phyloP scores from a whole-genome alignment of 1,140 invertebrate genomes.

The Dolichoris vasculosae region DNA sequence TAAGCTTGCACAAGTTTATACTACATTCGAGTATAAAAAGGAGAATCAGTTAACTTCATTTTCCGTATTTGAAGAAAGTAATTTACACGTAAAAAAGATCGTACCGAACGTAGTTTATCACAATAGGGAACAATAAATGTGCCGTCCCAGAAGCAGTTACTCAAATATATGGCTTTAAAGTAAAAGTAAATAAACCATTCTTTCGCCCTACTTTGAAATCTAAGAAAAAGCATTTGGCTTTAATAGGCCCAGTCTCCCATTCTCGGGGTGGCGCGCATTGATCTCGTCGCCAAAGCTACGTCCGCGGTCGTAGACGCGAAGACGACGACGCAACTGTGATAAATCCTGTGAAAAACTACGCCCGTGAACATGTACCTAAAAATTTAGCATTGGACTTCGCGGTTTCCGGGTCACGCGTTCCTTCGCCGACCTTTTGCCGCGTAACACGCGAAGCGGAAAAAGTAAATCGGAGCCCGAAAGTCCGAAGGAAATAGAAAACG shows the following conservation, averaged over 20 bases:
- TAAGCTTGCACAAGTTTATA: background rate
- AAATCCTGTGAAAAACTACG: constrained; percentile 17
- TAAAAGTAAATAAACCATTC: background rate
- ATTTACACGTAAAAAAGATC: background rate
- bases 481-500: background rate
- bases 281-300: background rate
- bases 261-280: background rate
- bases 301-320: background rate
- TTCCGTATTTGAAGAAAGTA: background rate
- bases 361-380: background rate
- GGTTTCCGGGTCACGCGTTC: constrained; percentile 28
- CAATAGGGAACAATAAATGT: background rate
- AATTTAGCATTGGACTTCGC: background rate
- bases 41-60: background rate
- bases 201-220: background rate
- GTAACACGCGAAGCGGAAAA: background rate
- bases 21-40: background rate
- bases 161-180: background rate
- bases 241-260: background rate
- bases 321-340: background rate
- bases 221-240: background rate
- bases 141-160: background rate
- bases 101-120: background rate
- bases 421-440: background rate
- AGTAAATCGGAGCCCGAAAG: background rate